Evolutionary conservation across 2,113 vertebrate genomes (phyloP).

Genomic region (Tamias sibiricus): DNA sequence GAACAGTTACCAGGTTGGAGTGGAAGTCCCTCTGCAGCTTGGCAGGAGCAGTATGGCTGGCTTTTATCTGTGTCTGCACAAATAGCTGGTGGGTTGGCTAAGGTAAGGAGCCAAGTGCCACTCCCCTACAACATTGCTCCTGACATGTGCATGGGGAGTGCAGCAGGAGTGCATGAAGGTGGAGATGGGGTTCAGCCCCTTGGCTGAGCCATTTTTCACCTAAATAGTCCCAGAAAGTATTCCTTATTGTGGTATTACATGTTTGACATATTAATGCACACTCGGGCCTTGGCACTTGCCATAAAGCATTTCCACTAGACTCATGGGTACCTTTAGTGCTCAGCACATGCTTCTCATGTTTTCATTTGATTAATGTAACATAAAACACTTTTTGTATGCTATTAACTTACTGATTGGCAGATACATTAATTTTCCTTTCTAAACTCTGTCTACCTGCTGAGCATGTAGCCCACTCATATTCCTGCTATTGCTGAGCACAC

Average conservation of each 20-base stretch:
- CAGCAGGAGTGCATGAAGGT: neutral
- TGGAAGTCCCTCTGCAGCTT: neutral
- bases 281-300: neutral
- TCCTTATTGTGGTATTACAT: neutral
- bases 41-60: neutral
- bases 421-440: neutral
- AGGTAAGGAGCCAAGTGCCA: no score
- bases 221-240: neutral
- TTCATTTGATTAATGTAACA: neutral
- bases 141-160: neutral
- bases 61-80: neutral
- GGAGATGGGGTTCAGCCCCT: no score
- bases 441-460: neutral
- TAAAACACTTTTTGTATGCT: neutral
- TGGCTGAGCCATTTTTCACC: neutral
- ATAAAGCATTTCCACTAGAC: neutral
- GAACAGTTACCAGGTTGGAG: neutral
- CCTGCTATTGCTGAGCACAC: neutral
- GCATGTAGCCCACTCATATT: neutral
- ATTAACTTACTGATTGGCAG: neutral
- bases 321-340: neutral
- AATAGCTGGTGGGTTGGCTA: neutral
- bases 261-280: neutral
- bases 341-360: neutral
- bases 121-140: no score